phyloP scores from a whole-genome alignment of 2,113 vertebrate genomes.

The Chionis minor region DNA sequence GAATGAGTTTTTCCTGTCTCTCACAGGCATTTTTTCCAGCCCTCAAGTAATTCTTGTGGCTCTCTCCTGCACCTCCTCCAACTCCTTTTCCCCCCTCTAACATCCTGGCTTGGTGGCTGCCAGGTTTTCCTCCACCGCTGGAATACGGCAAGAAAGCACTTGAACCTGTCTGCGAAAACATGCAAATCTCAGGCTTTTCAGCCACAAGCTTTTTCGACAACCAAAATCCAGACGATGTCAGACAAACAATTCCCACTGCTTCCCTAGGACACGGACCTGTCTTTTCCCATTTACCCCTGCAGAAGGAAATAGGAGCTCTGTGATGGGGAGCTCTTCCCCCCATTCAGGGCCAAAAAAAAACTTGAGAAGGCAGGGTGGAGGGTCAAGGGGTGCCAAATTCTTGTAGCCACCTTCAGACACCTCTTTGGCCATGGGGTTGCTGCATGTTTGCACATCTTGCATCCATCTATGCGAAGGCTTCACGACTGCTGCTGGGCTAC shows the following conservation, averaged over 20 bases:
- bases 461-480: background rate
- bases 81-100: background rate
- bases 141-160: rapidly evolving
- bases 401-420: background rate
- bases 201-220: background rate
- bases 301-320: background rate
- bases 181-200: background rate
- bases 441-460: background rate
- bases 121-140: background rate
- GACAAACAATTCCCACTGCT: background rate
- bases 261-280: background rate
- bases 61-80: background rate
- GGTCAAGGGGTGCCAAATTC: background rate
- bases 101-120: background rate
- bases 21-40: background rate
- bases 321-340: background rate
- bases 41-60: background rate
- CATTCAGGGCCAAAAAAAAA: background rate
- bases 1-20: background rate
- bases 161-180: background rate
- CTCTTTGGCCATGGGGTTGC: background rate
- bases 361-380: background rate
- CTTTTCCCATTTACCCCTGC: background rate
- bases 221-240: background rate
- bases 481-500: background rate